Evolutionary conservation across 2,113 vertebrate genomes (phyloP), one percentile per base, ranked within the genome.

Genomic region (Phodopus roborovskii): DNA sequence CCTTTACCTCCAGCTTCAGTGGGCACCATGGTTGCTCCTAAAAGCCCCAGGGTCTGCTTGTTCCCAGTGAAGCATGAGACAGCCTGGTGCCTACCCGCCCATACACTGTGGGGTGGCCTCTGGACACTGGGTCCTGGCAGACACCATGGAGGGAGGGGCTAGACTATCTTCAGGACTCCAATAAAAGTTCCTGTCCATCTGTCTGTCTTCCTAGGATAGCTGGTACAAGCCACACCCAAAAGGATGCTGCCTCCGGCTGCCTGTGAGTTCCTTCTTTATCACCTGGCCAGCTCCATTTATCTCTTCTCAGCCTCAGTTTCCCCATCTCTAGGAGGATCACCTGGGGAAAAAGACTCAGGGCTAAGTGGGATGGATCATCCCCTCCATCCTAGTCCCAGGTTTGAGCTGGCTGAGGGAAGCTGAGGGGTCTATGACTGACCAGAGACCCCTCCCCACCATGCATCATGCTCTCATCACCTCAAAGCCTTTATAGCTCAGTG

Each of bases 121-220:
- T 39, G 6, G 79, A 53, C 79, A 73, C n/a, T 53, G 19, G 30
- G 90, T 79, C 66, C 97, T 92, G 78, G 83, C 93, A 95, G 77
- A 75, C 20, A 77, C 75, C 70, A 71, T 60, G 56, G 45, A 50
- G 19, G 91, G 91, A 92, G 86, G 82, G 91, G 88, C 53, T 74
- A 45, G 70, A 16, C 33, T 85, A 75, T 71, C 70, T 71, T 90
- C 3, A n/a, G 82, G 93, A 64, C 70, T 84, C 58, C 5, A 15
- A 50, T 48, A 66, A 79, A 78, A 87, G 30, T 58, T 95, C 15
- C 78, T 30, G 1, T 97, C 79, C 42, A 53, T 85, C 90, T 73
- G 60, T 85, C 90, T 97, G 88, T 93, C 95, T 10, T 11, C 62
- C 68, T 50, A 16, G 45, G 87, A 92, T 66, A 94, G 81, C 93